Evolutionary conservation across 2,888 invertebrate genomes (phyloP).

Genomic region (Steinernema carpocapsae): DNA sequence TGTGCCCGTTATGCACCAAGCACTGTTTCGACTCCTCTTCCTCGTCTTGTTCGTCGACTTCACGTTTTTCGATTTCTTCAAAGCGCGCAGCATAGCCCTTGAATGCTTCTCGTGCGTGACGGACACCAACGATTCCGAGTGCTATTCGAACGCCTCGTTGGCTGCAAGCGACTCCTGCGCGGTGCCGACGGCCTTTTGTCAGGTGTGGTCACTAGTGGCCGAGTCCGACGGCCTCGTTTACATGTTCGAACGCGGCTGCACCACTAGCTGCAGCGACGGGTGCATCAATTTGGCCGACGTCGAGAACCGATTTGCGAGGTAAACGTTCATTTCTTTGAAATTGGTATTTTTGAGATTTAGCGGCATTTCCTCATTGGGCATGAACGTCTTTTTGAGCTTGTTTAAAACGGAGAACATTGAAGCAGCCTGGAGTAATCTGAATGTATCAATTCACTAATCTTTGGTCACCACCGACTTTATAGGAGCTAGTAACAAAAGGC

Average conservation of each 20-base stretch:
- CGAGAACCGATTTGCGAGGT: conserved; percentile 55
- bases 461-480: too few species aligned
- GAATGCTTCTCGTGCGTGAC: conserved; percentile 27
- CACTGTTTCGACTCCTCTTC: background rate
- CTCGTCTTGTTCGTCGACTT: background rate
- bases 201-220: conserved; percentile 54
- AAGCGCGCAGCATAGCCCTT: background rate
- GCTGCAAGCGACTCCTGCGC: background rate
- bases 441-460: too few species aligned
- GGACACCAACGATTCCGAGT: conserved; percentile 6
- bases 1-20: conserved; percentile 8
- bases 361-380: too few species aligned
- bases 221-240: conserved; percentile 46
- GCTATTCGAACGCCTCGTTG: conserved; percentile 6
- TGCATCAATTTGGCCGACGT: conserved; percentile 55
- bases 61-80: background rate
- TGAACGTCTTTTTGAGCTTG: too few species aligned
- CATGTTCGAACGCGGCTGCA: conserved; percentile 53
- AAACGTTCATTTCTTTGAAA: too few species aligned
- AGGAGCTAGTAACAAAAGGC: too few species aligned
- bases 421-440: too few species aligned
- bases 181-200: conserved; percentile 37
- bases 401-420: too few species aligned
- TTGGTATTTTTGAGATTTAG: too few species aligned
- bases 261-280: conserved; percentile 48